phyloP scores from a whole-genome alignment of 64 coral and sea anemone species.

The Hydrozoanthus tunicans region DNA sequence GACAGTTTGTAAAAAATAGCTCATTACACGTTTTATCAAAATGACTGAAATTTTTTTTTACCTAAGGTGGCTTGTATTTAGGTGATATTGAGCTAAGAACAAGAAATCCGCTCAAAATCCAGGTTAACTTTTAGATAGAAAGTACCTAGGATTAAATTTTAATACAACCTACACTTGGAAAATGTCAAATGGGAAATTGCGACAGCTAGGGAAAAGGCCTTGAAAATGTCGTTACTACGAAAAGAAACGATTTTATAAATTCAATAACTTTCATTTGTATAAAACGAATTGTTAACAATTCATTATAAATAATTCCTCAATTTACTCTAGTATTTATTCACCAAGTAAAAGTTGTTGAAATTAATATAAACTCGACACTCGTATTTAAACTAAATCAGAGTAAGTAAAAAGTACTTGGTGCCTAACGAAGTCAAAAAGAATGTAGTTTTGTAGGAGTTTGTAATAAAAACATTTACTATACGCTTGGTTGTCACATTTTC shows the following conservation, averaged over 20 bases:
- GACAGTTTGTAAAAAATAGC: too few relatives aligned
- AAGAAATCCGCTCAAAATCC: not conserved
- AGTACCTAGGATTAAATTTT: not conserved
- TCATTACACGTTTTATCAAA: too few relatives aligned
- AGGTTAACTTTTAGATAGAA: not conserved
- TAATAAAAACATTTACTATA: constrained; percentile 16
- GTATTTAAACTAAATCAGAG: constrained; percentile 7
- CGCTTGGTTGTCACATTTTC: not conserved
- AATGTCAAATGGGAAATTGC: not conserved
- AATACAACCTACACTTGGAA: not conserved
- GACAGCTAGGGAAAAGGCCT: not conserved
- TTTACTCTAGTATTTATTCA: constrained; percentile 38
- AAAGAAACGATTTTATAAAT: not conserved
- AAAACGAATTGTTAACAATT: not conserved
- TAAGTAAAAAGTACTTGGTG: not conserved
- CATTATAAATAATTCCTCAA: constrained; percentile 15
- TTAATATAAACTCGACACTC: not conserved
- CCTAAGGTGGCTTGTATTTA: too few relatives aligned
- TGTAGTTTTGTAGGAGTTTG: constrained; percentile 6
- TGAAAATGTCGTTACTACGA: not conserved
- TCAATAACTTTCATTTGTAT: not conserved
- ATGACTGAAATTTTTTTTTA: too few relatives aligned
- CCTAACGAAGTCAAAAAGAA: not conserved
- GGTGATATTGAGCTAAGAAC: not conserved
- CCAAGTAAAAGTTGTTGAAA: not conserved